These are phyloP conservation scores for Ferdinandea cuprea DNA, from an alignment of 2,888 invertebrate species.

Conservation along the genomic window DNA sequence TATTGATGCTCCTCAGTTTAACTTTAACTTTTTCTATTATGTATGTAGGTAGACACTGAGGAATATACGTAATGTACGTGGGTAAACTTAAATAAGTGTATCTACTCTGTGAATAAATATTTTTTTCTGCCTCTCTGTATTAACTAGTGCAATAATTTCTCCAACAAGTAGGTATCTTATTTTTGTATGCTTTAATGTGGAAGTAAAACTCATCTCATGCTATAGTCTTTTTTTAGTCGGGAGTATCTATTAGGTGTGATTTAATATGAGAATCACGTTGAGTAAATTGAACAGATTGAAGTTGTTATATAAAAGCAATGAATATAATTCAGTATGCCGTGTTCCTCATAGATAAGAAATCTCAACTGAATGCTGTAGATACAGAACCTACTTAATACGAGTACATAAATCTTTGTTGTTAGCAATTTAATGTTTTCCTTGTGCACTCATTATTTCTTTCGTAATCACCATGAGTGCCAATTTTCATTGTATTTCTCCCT, in stretches of 20 bases:
- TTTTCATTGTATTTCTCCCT: neutral
- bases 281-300: slow-evolving; percentile 1
- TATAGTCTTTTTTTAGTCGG: neutral
- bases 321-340: neutral
- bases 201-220: slow-evolving; percentile 3
- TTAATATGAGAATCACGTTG: slow-evolving; percentile 12
- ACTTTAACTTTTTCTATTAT: too few species aligned
- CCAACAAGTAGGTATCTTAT: too few species aligned
- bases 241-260: neutral
- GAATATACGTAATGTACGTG: too few species aligned
- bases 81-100: too few species aligned
- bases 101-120: too few species aligned
- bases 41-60: too few species aligned
- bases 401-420: slow-evolving; percentile 11
- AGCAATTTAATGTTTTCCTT: slow-evolving; percentile 20
- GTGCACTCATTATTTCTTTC: neutral
- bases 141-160: too few species aligned
- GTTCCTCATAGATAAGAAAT: neutral
- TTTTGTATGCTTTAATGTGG: neutral
- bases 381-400: neutral
- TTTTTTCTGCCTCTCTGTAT: too few species aligned
- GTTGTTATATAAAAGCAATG: slow-evolving; percentile 5
- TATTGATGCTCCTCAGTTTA: too few species aligned
- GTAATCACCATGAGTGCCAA: neutral
- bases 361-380: neutral